Base-by-base conservation (phyloP, 1,140 invertebrate genomes). In the Lithobius niger region DNA sequence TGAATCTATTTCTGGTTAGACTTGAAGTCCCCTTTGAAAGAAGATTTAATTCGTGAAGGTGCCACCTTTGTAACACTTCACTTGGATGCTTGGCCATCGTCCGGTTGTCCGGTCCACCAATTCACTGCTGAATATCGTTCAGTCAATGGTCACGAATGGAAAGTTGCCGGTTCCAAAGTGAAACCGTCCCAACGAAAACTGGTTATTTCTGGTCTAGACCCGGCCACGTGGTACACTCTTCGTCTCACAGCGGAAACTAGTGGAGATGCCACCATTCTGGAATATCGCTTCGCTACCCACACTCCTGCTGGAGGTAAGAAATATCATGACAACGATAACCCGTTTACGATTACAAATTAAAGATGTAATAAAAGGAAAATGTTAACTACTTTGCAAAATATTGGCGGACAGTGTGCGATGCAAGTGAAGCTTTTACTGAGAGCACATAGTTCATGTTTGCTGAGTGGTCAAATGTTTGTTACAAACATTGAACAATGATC, bases 51-150 rank as follows among this genome's bases (percentile, higher is more conserved):
- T 21, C 48, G 48, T 6, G 48, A 50, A 27, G 48, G 48, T 26
- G 22, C 24, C 27, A 50, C 48, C 4, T 50, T 50, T 50, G 88
- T 96, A 15, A 88, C 87, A 10, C 73, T 97, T 48, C 89, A 94
- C 65, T 77, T 97, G 43, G 86, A 82, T 63, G 83, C 89, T 52
- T 97, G 93, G 93, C 82, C 85, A 52, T 88, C 92, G 68, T 88
- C 89, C 56, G 90, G 91, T 26, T 97, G 94, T 70, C 88, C 90
- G 1, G 95, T 97, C 83, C 79, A 87, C 44, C 89, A 90, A 66
- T 97, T 94, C 70, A 88, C 93, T 52, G 87, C 97, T 27, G 89
- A 94, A 71, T 89, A 95, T 70, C 92, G 93, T 71, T 86, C 88
- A 67, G 88, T 86, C 40, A 3, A 22, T 42, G 88, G 90, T 75